A percentile compares a stretch with the other conserved stretches of the same genome.
These are phyloP conservation scores for Propithecus deckenii DNA, from an alignment of 2,797 vertebrate genomes.

Conservation along the genomic window DNA sequence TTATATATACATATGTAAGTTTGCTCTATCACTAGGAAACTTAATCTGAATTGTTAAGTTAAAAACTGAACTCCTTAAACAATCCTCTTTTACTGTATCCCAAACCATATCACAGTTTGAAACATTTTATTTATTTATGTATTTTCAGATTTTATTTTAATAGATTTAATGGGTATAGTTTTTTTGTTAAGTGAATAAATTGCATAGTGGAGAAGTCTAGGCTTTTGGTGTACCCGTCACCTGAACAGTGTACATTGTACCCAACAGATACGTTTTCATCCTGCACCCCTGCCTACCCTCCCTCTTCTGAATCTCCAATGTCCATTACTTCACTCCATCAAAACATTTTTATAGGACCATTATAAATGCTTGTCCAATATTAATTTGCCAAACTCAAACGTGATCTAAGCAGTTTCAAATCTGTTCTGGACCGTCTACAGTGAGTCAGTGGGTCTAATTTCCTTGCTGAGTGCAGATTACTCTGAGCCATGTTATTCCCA, in stretches of 20 bases:
- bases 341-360: not conserved
- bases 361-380: not conserved
- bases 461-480: not conserved
- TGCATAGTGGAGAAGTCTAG: not conserved
- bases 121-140: not conserved
- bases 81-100: not conserved
- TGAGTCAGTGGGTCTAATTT: not conserved
- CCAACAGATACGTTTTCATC: not conserved
- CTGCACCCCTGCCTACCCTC: not conserved
- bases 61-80: not conserved
- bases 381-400: not conserved
- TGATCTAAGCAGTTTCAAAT: not conserved
- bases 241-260: not conserved
- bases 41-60: not conserved
- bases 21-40: not conserved
- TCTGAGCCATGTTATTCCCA: not conserved
- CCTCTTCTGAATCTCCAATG: not conserved
- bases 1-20: not conserved
- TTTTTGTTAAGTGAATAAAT: not conserved
- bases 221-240: not conserved
- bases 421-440: not conserved
- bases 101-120: not conserved
- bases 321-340: not conserved
- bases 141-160: not conserved
- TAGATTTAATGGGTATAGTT: not conserved